Evolutionary conservation across 1,140 invertebrate species (phyloP).

Genomic region (Cydia pomonella): DNA sequence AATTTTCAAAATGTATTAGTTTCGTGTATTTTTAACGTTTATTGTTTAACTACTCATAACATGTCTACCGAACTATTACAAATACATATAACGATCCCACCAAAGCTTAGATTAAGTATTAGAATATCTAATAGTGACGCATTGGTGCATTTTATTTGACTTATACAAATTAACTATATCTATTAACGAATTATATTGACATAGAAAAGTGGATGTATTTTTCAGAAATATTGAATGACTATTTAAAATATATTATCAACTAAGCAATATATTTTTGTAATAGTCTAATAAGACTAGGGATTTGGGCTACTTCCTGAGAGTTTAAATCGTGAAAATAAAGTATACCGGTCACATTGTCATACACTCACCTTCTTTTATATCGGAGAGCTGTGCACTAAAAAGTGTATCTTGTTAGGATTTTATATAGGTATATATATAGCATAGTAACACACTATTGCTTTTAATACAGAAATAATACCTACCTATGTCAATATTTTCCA

Average conservation of each 20-base stretch:
- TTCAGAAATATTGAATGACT: constrained; percentile 41
- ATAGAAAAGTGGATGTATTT: constrained; percentile 52
- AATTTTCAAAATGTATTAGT: constrained; percentile 22
- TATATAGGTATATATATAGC: too few species aligned
- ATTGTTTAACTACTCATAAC: constrained; percentile 33
- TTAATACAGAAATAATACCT: too few species aligned
- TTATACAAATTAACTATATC: constrained; percentile 47
- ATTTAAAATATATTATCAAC: constrained; percentile 13
- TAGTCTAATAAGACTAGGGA: not conserved
- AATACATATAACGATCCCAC: constrained; percentile 73
- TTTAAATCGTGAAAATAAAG: not conserved
- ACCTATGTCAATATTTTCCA: too few species aligned
- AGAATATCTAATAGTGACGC: constrained; percentile 39
- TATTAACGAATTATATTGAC: constrained; percentile 42
- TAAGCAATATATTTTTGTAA: constrained; percentile 16
- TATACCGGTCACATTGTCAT: not conserved
- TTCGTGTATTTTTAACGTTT: constrained; percentile 22
- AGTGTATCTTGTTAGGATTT: too few species aligned
- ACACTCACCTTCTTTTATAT: too few species aligned
- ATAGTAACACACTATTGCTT: too few species aligned
- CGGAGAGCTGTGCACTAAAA: too few species aligned
- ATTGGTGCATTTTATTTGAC: constrained; percentile 27
- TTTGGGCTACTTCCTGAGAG: not conserved
- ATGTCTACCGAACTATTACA: constrained; percentile 66
- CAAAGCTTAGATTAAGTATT: constrained; percentile 77